A percentile compares a stretch with the other conserved stretches of the same genome.
Evolutionary conservation across 1,140 invertebrate genomes (phyloP).

Genomic region (Hypothenemus hampei): DNA sequence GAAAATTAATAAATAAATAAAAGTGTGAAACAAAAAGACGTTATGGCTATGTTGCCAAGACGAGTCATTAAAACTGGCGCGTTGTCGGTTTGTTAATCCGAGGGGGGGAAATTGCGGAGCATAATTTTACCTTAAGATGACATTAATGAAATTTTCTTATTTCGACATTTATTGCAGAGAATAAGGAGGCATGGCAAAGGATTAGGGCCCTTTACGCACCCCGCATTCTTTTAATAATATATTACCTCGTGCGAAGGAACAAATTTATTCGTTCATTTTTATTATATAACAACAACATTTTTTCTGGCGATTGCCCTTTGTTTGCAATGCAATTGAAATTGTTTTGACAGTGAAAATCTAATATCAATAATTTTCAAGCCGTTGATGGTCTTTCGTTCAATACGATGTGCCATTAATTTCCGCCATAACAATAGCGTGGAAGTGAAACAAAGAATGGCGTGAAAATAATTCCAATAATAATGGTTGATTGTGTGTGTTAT

Average conservation of each 20-base stretch:
- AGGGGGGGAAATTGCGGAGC: constrained; percentile 48
- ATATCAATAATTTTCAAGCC: constrained; percentile 8
- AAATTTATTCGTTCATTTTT: too few relatives aligned
- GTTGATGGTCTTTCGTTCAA: too few relatives aligned
- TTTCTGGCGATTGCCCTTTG: too few relatives aligned
- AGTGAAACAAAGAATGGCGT: constrained; percentile 9
- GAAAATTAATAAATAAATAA: constrained; percentile 3
- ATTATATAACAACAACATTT: too few relatives aligned
- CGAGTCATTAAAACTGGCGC: constrained; percentile 41
- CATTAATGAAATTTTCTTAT: constrained; percentile 53
- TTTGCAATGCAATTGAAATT: too few relatives aligned
- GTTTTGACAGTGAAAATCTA: too few relatives aligned
- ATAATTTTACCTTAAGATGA: constrained; percentile 54
- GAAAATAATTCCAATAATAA: constrained; percentile 2
- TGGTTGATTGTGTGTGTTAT: constrained; percentile 9
- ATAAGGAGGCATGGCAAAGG: constrained; percentile 4
- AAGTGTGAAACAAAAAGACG: background rate
- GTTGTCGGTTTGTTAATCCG: constrained; percentile 38
- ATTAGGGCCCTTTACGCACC: constrained; percentile 3
- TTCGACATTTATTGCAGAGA: constrained; percentile 43
- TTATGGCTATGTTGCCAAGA: background rate
- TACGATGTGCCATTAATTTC: constrained; percentile 9
- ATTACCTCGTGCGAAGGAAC: constrained; percentile 1
- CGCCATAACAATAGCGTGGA: constrained; percentile 5
- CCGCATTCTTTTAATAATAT: constrained; percentile 13